A percentile compares a stretch with the other conserved stretches of the same genome.
These are phyloP conservation scores for Atlantisia rogersi DNA, from an alignment of 2,113 vertebrate species.

Conservation along the genomic window DNA sequence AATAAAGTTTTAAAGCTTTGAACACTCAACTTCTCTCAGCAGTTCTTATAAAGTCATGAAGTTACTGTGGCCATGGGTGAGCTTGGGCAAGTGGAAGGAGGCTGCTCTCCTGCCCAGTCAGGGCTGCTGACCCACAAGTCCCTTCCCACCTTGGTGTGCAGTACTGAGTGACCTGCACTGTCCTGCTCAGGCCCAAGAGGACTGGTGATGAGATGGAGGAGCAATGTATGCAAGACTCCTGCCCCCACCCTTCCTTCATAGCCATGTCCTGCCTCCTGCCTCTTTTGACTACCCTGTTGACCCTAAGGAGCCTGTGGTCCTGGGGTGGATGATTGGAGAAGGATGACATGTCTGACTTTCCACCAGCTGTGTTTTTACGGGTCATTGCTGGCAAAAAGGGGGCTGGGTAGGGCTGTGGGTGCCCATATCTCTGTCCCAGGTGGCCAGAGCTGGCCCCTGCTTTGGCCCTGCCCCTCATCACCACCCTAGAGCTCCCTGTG, in stretches of 20 bases:
- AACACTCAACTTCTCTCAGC: not conserved
- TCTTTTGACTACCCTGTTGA: fast-evolving
- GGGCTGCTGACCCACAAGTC: not conserved
- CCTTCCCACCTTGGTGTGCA: not conserved
- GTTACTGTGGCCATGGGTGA: fast-evolving
- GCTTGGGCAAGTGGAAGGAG: not conserved
- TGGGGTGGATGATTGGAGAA: fast-evolving
- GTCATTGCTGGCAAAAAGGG: not conserved
- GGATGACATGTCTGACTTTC: no score
- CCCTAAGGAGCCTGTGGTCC: fast-evolving
- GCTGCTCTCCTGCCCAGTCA: not conserved
- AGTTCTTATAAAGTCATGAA: not conserved
- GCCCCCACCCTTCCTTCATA: not conserved
- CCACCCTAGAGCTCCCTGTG: fast-evolving
- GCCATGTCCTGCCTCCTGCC: not conserved
- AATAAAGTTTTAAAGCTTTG: conserved; percentile 69
- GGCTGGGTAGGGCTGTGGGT: not conserved
- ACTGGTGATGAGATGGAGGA: not conserved
- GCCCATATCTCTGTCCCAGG: fast-evolving
- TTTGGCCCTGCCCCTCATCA: not conserved
- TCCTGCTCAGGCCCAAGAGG: fast-evolving
- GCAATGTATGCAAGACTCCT: fast-evolving
- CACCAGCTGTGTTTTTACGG: fast-evolving
- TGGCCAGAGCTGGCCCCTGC: no score
- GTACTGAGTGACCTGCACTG: fast-evolving